Evolutionary conservation across 2,888 invertebrate species (phyloP).

Genomic region (Scaeva pyrastri): DNA sequence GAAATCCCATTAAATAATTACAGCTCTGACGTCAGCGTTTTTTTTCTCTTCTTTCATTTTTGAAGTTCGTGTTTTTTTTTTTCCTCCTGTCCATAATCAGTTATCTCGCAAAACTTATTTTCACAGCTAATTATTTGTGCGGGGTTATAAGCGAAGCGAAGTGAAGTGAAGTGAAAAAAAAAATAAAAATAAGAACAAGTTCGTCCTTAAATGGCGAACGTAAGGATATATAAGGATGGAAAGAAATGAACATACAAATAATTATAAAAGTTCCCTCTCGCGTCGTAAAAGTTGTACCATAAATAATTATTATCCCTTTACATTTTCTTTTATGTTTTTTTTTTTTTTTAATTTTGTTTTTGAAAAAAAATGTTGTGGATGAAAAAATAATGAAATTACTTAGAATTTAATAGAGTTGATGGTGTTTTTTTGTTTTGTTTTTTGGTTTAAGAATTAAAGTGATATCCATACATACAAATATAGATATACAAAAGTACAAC

Average conservation of each 20-base stretch:
- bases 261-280: neutral
- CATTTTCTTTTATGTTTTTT: conserved; percentile 1
- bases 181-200: neutral
- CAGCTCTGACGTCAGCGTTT: conserved; percentile 17
- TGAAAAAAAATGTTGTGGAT: no score
- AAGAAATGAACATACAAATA: conserved; percentile 7
- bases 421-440: neutral
- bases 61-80: neutral
- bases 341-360: neutral
- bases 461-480: neutral
- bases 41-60: neutral
- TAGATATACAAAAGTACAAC: neutral
- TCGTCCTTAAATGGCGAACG: neutral
- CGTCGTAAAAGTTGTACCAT: conserved; percentile 1
- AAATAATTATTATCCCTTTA: conserved; percentile 7
- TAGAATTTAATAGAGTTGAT: neutral
- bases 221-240: no score
- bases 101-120: conserved; percentile 26
- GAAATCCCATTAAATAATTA: conserved; percentile 33
- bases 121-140: conserved; percentile 24
- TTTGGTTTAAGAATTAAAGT: neutral
- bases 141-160: neutral
- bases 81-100: conserved; percentile 5
- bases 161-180: neutral
- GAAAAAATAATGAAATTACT: conserved; percentile 6